Evolutionary conservation across 2,113 vertebrate genomes (phyloP).

Genomic region (Merops nubicus): DNA sequence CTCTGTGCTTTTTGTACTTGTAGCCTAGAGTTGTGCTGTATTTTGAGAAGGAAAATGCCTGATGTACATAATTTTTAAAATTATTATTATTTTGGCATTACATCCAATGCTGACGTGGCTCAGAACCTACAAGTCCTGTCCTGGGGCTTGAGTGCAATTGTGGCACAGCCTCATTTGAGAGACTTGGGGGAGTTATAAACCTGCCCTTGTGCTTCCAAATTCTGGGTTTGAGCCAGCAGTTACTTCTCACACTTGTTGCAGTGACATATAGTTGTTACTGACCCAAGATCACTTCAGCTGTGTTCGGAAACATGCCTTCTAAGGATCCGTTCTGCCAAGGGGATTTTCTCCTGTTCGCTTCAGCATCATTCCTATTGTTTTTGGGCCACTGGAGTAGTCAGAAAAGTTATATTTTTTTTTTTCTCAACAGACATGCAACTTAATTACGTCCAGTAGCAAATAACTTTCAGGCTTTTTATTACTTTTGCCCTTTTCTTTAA

Average conservation of each 20-base stretch:
- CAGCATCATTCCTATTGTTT: not conserved
- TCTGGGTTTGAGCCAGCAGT: not conserved
- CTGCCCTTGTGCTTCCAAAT: not conserved
- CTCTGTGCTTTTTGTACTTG: not conserved
- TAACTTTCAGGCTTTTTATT: not conserved
- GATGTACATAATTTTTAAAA: not conserved
- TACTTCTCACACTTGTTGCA: not conserved
- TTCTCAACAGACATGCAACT: not conserved
- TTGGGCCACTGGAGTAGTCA: not conserved
- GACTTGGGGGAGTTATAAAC: not conserved
- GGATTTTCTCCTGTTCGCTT: not conserved
- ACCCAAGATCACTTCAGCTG: not conserved
- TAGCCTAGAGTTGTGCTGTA: not conserved
- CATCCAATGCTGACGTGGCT: not conserved
- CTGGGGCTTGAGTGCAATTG: fast-evolving
- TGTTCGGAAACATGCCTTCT: not conserved
- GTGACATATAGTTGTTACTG: not conserved
- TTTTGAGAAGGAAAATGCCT: not conserved
- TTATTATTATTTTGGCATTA: not conserved
- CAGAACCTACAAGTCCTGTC: not conserved
- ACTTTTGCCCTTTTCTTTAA: not conserved
- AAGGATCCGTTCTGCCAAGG: not conserved
- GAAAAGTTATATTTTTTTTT: not conserved
- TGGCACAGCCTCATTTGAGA: not conserved
- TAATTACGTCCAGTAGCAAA: not conserved